Evolutionary conservation across 1,140 invertebrate genomes (phyloP), one percentile per base, ranked within the genome.

Genomic region (Plutomurus gul): DNA sequence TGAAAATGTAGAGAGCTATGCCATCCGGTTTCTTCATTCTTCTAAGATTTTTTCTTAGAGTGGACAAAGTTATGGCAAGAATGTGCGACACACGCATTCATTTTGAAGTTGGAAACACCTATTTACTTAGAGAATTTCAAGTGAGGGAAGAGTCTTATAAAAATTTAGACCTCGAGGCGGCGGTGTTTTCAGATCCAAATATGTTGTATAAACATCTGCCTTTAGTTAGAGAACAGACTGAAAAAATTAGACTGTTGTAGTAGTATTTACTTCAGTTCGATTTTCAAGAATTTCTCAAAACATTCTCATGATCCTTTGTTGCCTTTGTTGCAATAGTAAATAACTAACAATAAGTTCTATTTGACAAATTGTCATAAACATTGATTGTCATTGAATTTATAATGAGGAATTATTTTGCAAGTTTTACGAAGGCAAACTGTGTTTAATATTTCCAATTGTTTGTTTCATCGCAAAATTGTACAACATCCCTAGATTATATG

Each of bases 51-150:
- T 99, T 98, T 87, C 87, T 99, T 73, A 90, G 98, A 86, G 94
- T 99, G 5, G 98, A 99, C 86, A 91, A 94, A 85, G 96, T 99
- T 0, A 88, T 98, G 84, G 89, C 97, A 0, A 89, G 94, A 79
- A 90, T 97, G 20, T 93, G 95, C 85, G 98, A 99, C 87, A 99
- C 97, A 0, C 90, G 98, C 82, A 89, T 97, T 83, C 96, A 96
- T 86, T 93, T 95, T 85, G 93, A 97, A 86, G 89, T 92, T 47
- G 90, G 91, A 22, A 90, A 92, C 22, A 86, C 92, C 82, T 94
- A 92, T 86, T 88, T 96, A 25, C 85, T 96, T 8, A 89, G 92
- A 82, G 94, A 96, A 85, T 94, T 89, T 81, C 94, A 92, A 20
- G 90, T 91, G 18, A 90, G 92, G 82, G 93, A 95, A 88, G 90